Base-by-base conservation (phyloP, 2,888 invertebrate species). In the Psylliodes chrysocephalus region DNA sequence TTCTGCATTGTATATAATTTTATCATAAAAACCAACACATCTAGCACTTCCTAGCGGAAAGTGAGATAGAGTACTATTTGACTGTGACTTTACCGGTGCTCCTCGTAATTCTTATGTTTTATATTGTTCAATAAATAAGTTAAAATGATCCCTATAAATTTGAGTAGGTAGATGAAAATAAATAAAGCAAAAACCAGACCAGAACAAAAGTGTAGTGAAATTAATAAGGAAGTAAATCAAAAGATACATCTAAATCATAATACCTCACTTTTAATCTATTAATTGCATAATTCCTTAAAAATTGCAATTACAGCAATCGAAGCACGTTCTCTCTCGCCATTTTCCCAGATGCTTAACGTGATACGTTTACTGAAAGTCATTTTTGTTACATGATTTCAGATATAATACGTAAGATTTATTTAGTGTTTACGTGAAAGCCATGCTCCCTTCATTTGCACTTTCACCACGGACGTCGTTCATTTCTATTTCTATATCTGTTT, bases 381-480 rank as follows among this genome's bases (percentile, higher is more conserved):
- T 49, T 49, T 25, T 49, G 49, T 49, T 49, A 49, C 49, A 14
- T 30, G 49, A 49, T 49, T 49, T 49, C 15, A 49, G 49, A 49
- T 49, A 14, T 28, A 25, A 30, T 30, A 49, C 49, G 49, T 49
- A 49, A 49, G 49, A 49, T 49, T 49, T 40, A 40, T 12, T 40
- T 12, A 4, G n/a, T 42, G 10, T 14, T 22, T 4, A 22, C 22
- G 22, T 22, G 22, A 22, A 22, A 14, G n/a, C 14, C n/a, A 42
- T 12, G 42, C 42, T 42, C 42, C 42, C 42, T 42, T 42, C 42
- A 42, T 42, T 42, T 42, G 18, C 42, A 42, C 42, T 42, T 42
- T 42, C 42, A 42, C 42, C 18, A 4, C 18, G 5, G 42, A 42
- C 18, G 42, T 42, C 18, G 5, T 17, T 17, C 18, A 18, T 42